Conservation (phyloP, 2,888 invertebrate species). For the Drosophila incognita region DNA sequence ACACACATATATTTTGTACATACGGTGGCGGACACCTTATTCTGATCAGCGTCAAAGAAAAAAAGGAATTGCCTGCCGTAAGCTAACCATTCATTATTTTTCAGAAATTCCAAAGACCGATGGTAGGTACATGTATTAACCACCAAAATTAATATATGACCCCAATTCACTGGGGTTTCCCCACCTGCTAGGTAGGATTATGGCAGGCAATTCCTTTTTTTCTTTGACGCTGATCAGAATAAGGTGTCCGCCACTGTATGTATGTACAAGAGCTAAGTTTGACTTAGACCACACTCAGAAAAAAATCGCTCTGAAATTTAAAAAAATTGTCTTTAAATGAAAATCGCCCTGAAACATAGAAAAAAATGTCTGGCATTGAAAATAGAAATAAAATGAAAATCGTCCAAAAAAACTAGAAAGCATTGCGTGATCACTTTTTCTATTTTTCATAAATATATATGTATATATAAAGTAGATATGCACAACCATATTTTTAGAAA, state of each 20-base stretch:
- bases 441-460: not conserved
- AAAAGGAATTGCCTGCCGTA: too few species aligned
- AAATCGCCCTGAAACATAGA: not conserved
- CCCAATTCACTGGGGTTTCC: too few species aligned
- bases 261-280: not conserved
- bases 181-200: too few species aligned
- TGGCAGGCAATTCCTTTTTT: too few species aligned
- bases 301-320: not conserved
- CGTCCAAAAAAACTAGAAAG: not conserved
- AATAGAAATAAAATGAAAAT: not conserved
- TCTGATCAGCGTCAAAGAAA: too few species aligned
- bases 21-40: too few species aligned
- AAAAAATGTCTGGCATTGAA: not conserved
- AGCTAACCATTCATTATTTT: too few species aligned
- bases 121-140: too few species aligned
- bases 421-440: not conserved
- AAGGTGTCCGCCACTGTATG: too few species aligned
- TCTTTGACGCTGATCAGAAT: too few species aligned
- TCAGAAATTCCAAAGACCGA: too few species aligned
- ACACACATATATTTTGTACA: not conserved
- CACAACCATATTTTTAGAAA: not conserved
- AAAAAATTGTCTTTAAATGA: not conserved
- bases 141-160: too few species aligned
- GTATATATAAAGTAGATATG: not conserved
- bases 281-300: not conserved